These are phyloP conservation scores for Melanostoma scalare DNA, from an alignment of 2,888 invertebrate genomes.

Conservation along the genomic window DNA sequence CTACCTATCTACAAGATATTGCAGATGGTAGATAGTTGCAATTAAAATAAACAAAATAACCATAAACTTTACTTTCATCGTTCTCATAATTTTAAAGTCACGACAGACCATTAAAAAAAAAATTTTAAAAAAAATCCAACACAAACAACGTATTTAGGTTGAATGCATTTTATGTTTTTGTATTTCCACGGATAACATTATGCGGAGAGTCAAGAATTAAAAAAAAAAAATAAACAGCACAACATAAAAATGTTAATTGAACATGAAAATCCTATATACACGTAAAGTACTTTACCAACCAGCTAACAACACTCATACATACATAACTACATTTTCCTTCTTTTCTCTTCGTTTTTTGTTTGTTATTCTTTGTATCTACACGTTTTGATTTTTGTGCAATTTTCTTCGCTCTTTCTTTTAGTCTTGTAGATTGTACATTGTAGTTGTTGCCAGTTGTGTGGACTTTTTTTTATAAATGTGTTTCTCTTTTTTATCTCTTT, in stretches of 20 bases:
- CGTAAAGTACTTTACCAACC: conserved; percentile 28
- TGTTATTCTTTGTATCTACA: background rate
- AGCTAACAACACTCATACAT: background rate
- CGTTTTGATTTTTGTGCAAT: conserved; percentile 49
- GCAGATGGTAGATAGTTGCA: conserved; percentile 37
- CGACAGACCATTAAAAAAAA: conserved; percentile 38
- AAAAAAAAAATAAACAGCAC: conserved; percentile 37
- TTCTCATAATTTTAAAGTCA: conserved; percentile 43
- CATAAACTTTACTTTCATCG: conserved; percentile 38
- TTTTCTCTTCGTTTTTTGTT: conserved; percentile 33
- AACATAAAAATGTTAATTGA: conserved; percentile 71
- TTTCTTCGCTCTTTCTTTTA: conserved; percentile 61
- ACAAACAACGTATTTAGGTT: conserved; percentile 32
- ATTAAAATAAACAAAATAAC: conserved; percentile 45
- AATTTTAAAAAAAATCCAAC: background rate
- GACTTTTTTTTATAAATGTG: conserved; percentile 7
- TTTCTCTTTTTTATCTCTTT: conserved; percentile 17
- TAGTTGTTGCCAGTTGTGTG: conserved; percentile 32
- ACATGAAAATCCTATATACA: conserved; percentile 58
- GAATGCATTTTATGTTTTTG: conserved; percentile 46
- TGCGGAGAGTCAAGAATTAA: conserved; percentile 13
- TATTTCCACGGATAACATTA: conserved; percentile 14
- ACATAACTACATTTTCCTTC: conserved; percentile 46
- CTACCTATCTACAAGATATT: conserved; percentile 14
- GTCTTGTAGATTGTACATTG: conserved; percentile 10